Conservation (phyloP, 1,140 invertebrate genomes). For the Heliothis subflexa region DNA sequence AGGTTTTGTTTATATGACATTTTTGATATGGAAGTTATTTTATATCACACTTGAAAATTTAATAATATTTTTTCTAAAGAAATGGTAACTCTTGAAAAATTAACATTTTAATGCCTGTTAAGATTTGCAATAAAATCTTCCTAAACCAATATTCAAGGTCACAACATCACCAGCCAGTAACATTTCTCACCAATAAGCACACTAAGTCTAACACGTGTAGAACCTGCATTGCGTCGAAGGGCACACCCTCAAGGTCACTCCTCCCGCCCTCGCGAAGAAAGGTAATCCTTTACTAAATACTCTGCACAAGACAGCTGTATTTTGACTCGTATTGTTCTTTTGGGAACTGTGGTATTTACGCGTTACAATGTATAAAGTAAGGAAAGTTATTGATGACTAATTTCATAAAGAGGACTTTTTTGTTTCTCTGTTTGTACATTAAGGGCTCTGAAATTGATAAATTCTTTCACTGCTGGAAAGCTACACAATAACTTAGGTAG, state of each 20-base stretch:
- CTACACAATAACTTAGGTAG: too few species aligned
- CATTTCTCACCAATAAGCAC: background rate
- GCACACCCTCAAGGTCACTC: constrained; percentile 59
- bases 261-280: constrained; percentile 37
- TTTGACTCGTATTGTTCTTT: constrained; percentile 5
- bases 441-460: too few species aligned
- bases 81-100: too few species aligned
- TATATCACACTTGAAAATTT: too few species aligned
- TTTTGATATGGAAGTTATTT: too few species aligned
- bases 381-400: background rate
- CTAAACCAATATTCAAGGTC: too few species aligned
- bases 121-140: too few species aligned
- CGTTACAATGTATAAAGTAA: background rate
- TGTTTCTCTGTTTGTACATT: background rate
- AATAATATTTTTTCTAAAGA: too few species aligned
- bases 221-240: constrained; percentile 66
- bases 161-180: too few species aligned
- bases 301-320: constrained; percentile 20
- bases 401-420: background rate
- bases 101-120: too few species aligned
- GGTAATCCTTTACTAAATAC: constrained; percentile 33
- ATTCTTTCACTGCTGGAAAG: too few species aligned
- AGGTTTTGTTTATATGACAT: too few species aligned
- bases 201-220: constrained; percentile 21
- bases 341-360: background rate